These are phyloP conservation scores for Biston betularia DNA, from an alignment of 2,888 invertebrate genomes.

Conservation along the genomic window DNA sequence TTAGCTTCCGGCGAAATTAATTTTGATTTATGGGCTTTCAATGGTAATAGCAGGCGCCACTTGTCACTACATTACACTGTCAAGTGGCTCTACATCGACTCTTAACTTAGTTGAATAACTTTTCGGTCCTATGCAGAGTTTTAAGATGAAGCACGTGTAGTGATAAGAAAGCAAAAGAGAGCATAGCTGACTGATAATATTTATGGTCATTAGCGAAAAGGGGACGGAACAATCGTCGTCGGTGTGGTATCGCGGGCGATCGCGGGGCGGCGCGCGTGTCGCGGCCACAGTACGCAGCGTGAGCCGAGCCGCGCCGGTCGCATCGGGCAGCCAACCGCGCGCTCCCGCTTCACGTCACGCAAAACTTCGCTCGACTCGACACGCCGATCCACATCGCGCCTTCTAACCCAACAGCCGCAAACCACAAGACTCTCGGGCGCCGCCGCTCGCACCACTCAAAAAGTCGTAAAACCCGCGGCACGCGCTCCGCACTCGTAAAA, in stretches of 20 bases:
- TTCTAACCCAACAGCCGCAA: neutral
- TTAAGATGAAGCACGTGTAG: constrained; percentile 65
- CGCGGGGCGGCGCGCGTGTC: constrained; percentile 87
- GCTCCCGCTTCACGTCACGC: constrained; percentile 72
- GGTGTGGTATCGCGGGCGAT: constrained; percentile 61
- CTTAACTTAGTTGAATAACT: constrained; percentile 1
- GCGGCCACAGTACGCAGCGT: constrained; percentile 88
- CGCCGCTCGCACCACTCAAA: constrained; percentile 76
- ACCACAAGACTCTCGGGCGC: constrained; percentile 68
- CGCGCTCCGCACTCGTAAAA: constrained; percentile 83
- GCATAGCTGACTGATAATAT: constrained; percentile 81
- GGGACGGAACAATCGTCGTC: constrained; percentile 80
- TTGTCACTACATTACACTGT: constrained; percentile 1
- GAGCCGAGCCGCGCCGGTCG: constrained; percentile 88
- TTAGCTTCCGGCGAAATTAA: constrained; percentile 44
- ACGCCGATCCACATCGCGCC: constrained; percentile 56
- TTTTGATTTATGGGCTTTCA: constrained; percentile 30
- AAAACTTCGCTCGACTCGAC: constrained; percentile 77
- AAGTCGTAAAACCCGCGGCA: constrained; percentile 84
- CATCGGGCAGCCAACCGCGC: constrained; percentile 69
- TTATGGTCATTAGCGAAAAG: constrained; percentile 86
- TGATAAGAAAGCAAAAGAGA: constrained; percentile 83
- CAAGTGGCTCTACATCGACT: constrained; percentile 5
- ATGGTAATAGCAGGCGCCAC: constrained; percentile 38
- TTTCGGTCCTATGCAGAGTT: neutral